Base-by-base conservation (phyloP, 2,797 vertebrate genomes). In the Lithobates sylvaticus region DNA sequence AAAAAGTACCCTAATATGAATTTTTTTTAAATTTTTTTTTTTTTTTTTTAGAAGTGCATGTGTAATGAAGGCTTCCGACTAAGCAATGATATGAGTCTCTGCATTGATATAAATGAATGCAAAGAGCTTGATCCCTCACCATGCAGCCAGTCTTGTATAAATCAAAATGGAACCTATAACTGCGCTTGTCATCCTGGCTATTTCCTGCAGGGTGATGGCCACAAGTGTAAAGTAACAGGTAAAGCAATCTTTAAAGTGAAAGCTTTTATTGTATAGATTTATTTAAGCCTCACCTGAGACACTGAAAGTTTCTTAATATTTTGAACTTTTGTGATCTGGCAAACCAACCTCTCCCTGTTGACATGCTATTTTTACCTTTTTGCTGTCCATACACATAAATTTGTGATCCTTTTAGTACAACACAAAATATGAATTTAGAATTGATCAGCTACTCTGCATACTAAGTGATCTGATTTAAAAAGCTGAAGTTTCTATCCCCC, bases 101-200 rank as follows among this genome's bases (percentile, higher is more conserved):
- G 98, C 68, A 9, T 75, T 21, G 98, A 99, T 29, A 78, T 96
- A 15, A 90, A 99, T 0, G 97, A 99, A 88, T 99, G 98, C 81
- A 88, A 1, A 0, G 91, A 90, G 29, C 0, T 1, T 50, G 27
- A 76, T 0, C 18, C 83, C 0, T 9, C n/a, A 2, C 71, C 90
- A 10, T 99, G 97, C 90, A 95, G 95, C 90, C 98, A 99, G 90
- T 93, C 44, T 0, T 99, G 97, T 71, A 54, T 94, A 71, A 99
- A 99, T 70, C 92, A 88, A 0, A 87, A 68, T 0, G 97, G 97
- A 0, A 96, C 96, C 68, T 98, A 96, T 88, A 61, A 29, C 84
- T 99, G 97, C 81, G 76, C 47, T 0, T 97, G 96, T 89, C 90
- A 94, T 67, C 90, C 95, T 2, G 96, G 96, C 0, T 99, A 97